A percentile compares a stretch with the other conserved stretches of the same genome.
Conservation (phyloP, 2,113 vertebrate genomes). For the Physeter macrocephalus region DNA sequence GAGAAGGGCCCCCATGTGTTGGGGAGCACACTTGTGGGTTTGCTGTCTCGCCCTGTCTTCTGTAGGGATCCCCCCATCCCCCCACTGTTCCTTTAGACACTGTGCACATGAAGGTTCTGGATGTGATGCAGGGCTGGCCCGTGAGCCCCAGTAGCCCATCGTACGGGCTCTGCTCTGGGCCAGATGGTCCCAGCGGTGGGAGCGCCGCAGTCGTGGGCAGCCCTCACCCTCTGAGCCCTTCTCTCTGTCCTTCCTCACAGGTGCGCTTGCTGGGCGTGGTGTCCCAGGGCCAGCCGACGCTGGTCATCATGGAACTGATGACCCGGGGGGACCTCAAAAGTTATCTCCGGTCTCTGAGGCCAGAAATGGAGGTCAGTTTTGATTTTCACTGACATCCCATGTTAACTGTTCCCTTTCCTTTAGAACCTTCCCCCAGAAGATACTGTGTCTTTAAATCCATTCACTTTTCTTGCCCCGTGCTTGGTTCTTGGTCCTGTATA, state of each 20-base stretch:
- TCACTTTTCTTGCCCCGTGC: background rate
- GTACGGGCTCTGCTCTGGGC: background rate
- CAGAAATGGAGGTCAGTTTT: conserved; percentile 88
- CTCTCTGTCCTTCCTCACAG: conserved; percentile 73
- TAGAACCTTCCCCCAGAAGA: background rate
- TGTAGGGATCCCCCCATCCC: fast-evolving
- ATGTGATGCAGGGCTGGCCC: background rate
- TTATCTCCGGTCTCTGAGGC: conserved; percentile 92
- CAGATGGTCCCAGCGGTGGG: fast-evolving
- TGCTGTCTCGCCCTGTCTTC: fast-evolving
- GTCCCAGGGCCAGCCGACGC: conserved; percentile 96
- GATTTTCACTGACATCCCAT: fast-evolving
- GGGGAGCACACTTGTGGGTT: fast-evolving
- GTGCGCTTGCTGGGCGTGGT: conserved; percentile 97
- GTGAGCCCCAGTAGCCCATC: background rate
- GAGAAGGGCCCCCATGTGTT: background rate
- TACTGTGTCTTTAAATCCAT: fast-evolving
- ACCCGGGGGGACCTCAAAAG: conserved; percentile 98
- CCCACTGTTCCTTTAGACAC: fast-evolving
- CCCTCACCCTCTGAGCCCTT: background rate
- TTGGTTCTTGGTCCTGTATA: fast-evolving
- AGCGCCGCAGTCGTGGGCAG: fast-evolving
- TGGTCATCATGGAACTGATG: conserved; percentile 99
- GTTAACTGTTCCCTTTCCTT: background rate
- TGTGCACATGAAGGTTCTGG: fast-evolving